Evolutionary conservation across 2,888 invertebrate species (phyloP), one percentile per base, ranked within the genome.

Genomic region (Calliphora vomitoria): DNA sequence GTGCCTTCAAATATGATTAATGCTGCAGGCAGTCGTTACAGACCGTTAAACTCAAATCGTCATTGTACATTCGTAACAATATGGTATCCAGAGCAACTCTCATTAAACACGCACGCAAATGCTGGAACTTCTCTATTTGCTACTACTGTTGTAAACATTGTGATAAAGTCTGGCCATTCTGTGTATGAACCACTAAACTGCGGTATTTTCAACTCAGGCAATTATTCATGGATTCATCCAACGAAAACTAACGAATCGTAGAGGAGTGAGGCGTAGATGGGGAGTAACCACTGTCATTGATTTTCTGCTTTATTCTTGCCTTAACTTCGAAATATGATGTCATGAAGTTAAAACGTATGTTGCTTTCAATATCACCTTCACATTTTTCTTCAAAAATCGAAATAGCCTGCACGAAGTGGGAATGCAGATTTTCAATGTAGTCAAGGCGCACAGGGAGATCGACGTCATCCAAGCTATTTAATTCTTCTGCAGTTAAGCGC

Each of bases 201-300:
- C 4, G 88, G 85, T 31, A 89, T 71, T 55, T 85, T 85, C n/a
- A 88, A 38, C 41, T 89, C 85, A 6, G 88, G 85, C 50, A 88
- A 47, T n/a, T 3, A 25, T 69, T 53, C 5, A 55, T 38, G 1
- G 53, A 18, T 0, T 86, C 76, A 6, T 86, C 82, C n/a, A 64
- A 18, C 1, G 71, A 72, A 53, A 82, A 62, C 20, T 86, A 74
- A 4, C 60, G 66, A 60, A 79, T 20, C 4, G 82, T 86, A 1
- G 78, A 82, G 11, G 68, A 85, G 8, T 58, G 55, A 71, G 88
- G n/a, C 13, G 50, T 8, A 8, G n/a, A 41, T 11, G 53, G n/a
- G 13, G n/a, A 44, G 60, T 53, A 4, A 15, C 20, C n/a, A n/a
- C n/a, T n/a, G n/a, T n/a, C n/a, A 41, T 68, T 80, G 8, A 87